Conservation (phyloP, 37 sponge, comb jelly and placozoan genomes). For the Beroe ovata region DNA sequence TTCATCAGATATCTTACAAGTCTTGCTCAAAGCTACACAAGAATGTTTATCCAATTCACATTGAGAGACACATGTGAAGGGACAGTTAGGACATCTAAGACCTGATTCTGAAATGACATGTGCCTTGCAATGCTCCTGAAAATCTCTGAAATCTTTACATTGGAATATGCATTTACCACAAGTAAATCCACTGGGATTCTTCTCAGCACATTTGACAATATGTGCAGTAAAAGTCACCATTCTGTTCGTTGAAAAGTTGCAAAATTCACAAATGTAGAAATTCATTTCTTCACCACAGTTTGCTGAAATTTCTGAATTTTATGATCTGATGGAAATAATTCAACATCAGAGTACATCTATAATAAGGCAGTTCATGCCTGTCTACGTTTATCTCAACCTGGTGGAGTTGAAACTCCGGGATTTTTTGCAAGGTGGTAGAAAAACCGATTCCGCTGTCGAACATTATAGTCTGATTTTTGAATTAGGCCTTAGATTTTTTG, state of each 20-base stretch:
- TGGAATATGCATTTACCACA: constrained; percentile 16
- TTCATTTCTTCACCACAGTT: not conserved
- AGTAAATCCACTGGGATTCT: constrained; percentile 7
- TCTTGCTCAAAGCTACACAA: not conserved
- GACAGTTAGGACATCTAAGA: constrained; percentile 14
- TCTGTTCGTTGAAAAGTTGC: constrained; percentile 26
- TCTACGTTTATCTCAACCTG: too few species aligned
- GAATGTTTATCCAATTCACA: not conserved
- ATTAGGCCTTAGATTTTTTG: too few species aligned
- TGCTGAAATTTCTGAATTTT: too few species aligned
- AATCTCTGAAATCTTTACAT: not conserved
- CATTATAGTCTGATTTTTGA: too few species aligned
- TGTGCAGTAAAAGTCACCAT: constrained; percentile 42
- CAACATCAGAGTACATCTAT: too few species aligned
- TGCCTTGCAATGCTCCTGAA: constrained; percentile 52
- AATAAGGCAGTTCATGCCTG: too few species aligned
- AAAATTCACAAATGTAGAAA: constrained; percentile 54
- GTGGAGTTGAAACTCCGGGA: too few species aligned
- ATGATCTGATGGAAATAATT: too few species aligned
- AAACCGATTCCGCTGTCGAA: too few species aligned
- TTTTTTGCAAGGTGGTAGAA: too few species aligned
- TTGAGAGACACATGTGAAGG: not conserved
- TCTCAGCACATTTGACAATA: constrained; percentile 28
- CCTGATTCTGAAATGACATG: not conserved
- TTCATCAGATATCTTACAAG: not conserved